Conservation (phyloP, 2,113 vertebrate species). For the Rhea americana region DNA sequence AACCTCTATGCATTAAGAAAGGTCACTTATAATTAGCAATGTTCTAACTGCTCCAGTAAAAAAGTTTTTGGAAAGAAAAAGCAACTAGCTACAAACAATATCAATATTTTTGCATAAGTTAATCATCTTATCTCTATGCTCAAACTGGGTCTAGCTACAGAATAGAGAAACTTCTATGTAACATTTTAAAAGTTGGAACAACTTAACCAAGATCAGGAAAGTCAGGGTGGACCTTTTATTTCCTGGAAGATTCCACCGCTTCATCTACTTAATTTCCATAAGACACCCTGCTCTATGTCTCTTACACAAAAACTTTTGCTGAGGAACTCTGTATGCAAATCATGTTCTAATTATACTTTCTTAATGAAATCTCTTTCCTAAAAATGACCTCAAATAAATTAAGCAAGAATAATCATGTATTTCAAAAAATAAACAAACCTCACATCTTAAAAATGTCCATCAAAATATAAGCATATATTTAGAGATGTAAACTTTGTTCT, state of each 20-base stretch:
- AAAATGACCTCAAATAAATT: not conserved
- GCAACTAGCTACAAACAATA: not conserved
- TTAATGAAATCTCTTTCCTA: not conserved
- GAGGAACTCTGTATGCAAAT: not conserved
- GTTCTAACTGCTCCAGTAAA: not conserved
- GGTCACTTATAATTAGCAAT: not conserved
- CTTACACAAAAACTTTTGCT: not conserved
- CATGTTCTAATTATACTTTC: not conserved
- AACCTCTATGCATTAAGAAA: not conserved
- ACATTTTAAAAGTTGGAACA: not conserved
- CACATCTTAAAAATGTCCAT: not conserved
- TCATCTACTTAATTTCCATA: not conserved
- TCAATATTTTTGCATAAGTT: not conserved
- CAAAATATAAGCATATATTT: not conserved
- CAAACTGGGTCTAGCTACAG: not conserved
- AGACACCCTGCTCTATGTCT: not conserved
- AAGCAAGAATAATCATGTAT: not conserved
- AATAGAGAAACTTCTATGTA: not conserved
- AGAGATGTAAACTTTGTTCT: not conserved
- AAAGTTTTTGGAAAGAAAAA: not conserved
- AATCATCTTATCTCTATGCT: not conserved
- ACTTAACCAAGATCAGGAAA: not conserved
- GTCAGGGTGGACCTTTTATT: not conserved
- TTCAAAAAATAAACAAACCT: not conserved
- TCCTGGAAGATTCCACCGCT: not conserved